These are phyloP conservation scores for Serilophus lunatus DNA, from an alignment of 2,113 vertebrate species.

Conservation along the genomic window DNA sequence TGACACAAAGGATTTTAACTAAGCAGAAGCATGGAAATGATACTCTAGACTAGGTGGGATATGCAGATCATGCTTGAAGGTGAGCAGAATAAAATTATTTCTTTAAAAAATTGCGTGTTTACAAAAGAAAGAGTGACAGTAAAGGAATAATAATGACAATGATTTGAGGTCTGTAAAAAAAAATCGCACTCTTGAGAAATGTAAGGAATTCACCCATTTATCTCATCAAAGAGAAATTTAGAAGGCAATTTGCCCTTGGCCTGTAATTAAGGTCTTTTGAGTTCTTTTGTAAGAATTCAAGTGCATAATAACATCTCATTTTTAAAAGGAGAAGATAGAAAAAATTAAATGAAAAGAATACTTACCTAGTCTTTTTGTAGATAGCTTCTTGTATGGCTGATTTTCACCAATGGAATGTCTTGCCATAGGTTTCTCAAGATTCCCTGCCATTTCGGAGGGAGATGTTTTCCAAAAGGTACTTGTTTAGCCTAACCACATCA, in stretches of 20 bases:
- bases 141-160: background rate
- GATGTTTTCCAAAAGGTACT: background rate
- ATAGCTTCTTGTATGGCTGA: background rate
- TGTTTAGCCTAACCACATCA: background rate
- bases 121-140: background rate
- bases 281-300: background rate
- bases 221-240: slow-evolving; percentile 8
- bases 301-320: background rate
- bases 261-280: background rate
- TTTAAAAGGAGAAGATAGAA: background rate
- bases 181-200: background rate
- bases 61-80: background rate
- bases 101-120: background rate
- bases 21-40: background rate
- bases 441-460: background rate
- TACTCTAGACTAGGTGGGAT: background rate
- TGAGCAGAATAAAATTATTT: background rate
- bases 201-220: background rate
- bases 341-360: background rate
- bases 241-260: background rate
- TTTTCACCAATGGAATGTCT: background rate
- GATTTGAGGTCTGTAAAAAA: background rate
- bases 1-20: background rate
- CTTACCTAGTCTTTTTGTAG: background rate
- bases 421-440: background rate